A percentile compares a stretch with the other conserved stretches of the same genome.
Evolutionary conservation across 2,888 invertebrate species (phyloP).

Genomic region (Aporophyla nigra): DNA sequence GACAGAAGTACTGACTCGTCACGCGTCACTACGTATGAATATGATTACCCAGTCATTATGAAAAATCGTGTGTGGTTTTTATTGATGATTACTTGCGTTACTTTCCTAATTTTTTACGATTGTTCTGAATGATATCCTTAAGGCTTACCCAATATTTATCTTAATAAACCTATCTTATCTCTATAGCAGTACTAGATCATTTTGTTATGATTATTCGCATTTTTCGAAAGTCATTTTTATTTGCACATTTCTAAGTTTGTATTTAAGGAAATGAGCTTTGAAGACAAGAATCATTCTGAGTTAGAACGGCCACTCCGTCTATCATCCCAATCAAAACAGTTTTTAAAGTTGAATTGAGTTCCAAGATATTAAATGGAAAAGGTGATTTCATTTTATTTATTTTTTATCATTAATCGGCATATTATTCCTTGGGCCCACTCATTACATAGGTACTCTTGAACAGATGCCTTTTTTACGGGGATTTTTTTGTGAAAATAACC

Average conservation of each 20-base stretch:
- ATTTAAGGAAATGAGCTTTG: slow-evolving; percentile 8
- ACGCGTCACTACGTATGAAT: background rate
- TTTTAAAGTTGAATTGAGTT: slow-evolving; percentile 17
- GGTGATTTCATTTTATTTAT: slow-evolving; percentile 10
- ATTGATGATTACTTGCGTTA: background rate
- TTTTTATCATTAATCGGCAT: background rate
- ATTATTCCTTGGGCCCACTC: background rate
- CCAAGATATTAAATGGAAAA: slow-evolving; percentile 17
- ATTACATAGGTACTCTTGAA: no score
- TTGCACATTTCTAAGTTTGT: slow-evolving; percentile 5
- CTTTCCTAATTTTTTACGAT: background rate
- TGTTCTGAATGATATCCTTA: slow-evolving; percentile 3
- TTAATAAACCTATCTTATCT: slow-evolving; percentile 16
- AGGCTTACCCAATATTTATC: slow-evolving; percentile 4
- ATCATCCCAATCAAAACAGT: background rate
- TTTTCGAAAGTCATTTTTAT: slow-evolving; percentile 15
- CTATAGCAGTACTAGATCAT: slow-evolving; percentile 9
- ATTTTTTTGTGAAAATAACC: no score
- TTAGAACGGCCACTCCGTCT: background rate
- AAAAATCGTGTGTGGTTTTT: background rate
- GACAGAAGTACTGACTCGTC: background rate
- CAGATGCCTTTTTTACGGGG: no score
- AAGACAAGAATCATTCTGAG: slow-evolving; percentile 5
- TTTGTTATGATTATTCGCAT: background rate
- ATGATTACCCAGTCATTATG: slow-evolving; percentile 11